Evolutionary conservation across 2,113 vertebrate species (phyloP).

Genomic region (Anarrhichthys ocellatus): DNA sequence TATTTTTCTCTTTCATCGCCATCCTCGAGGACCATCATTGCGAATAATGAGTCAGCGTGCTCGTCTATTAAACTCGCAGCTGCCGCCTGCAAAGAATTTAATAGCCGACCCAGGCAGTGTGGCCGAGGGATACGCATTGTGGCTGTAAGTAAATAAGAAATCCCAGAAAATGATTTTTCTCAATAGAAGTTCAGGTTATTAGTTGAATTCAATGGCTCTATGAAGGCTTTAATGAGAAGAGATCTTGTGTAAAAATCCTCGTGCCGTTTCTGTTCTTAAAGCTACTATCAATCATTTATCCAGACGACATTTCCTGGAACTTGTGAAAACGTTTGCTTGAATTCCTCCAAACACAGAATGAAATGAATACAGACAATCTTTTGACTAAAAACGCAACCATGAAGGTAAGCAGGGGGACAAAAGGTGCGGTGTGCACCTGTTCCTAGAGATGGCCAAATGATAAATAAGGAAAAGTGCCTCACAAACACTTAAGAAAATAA

Average conservation of each 20-base stretch:
- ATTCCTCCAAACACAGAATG: background rate
- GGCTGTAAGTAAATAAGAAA: slow-evolving; percentile 11
- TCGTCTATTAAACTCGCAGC: slow-evolving; percentile 38
- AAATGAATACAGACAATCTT: background rate
- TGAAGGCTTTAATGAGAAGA: background rate
- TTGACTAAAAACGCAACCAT: background rate
- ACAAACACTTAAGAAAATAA: slow-evolving; percentile 1
- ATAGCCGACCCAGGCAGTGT: slow-evolving; percentile 20
- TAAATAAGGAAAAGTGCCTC: background rate
- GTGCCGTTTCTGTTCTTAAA: background rate
- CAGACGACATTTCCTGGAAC: background rate
- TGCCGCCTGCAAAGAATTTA: slow-evolving; percentile 10
- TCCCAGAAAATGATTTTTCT: background rate
- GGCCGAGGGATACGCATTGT: slow-evolving; percentile 26
- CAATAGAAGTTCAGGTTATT: background rate
- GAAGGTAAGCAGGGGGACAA: background rate
- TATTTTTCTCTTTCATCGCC: slow-evolving; percentile 13
- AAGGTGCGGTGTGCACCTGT: background rate
- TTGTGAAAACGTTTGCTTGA: background rate
- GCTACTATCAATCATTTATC: background rate
- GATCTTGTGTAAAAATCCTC: background rate
- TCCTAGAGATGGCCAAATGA: background rate
- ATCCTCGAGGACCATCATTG: slow-evolving; percentile 10
- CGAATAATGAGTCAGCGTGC: slow-evolving; percentile 8
- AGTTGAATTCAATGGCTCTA: background rate